Evolutionary conservation across 1,140 invertebrate species (phyloP).

Genomic region (Apis laboriosa): DNA sequence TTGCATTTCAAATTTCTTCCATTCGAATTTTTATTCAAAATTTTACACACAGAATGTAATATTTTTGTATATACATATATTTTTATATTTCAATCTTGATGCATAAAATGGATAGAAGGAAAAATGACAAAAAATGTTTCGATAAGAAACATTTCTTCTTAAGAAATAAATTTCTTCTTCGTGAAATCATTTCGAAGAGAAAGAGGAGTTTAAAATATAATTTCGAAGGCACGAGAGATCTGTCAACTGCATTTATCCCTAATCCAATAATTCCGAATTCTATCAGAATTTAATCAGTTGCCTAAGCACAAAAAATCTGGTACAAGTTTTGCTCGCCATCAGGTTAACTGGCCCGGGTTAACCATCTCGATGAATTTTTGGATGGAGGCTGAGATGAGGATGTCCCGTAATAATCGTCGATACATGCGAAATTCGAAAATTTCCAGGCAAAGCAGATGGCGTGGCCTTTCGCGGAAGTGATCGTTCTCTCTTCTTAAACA

Average conservation of each 20-base stretch:
- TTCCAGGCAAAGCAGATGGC: constrained; percentile 61
- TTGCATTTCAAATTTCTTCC: too few relatives aligned
- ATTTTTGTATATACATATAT: too few relatives aligned
- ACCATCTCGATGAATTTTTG: constrained; percentile 15
- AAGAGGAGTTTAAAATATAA: background rate
- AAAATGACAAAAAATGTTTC: background rate
- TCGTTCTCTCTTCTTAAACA: constrained; percentile 44
- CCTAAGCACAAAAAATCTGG: background rate
- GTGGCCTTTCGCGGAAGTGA: constrained; percentile 59
- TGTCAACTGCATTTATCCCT: constrained; percentile 36
- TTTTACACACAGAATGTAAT: too few relatives aligned
- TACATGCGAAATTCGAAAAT: constrained; percentile 48
- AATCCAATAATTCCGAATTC: background rate
- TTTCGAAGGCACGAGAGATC: constrained; percentile 13
- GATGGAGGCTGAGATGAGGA: background rate
- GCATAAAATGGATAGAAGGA: too few relatives aligned
- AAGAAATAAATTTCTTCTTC: background rate
- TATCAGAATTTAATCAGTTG: constrained; percentile 1
- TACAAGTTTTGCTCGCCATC: background rate
- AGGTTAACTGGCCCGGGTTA: background rate
- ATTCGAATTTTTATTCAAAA: too few relatives aligned
- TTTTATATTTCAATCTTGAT: too few relatives aligned
- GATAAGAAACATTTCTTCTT: background rate
- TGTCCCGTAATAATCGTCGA: constrained; percentile 52
- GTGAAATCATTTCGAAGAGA: background rate